Conservation (phyloP, 37 sponge, comb jelly and placozoan species). For the Crambe crambe region DNA sequence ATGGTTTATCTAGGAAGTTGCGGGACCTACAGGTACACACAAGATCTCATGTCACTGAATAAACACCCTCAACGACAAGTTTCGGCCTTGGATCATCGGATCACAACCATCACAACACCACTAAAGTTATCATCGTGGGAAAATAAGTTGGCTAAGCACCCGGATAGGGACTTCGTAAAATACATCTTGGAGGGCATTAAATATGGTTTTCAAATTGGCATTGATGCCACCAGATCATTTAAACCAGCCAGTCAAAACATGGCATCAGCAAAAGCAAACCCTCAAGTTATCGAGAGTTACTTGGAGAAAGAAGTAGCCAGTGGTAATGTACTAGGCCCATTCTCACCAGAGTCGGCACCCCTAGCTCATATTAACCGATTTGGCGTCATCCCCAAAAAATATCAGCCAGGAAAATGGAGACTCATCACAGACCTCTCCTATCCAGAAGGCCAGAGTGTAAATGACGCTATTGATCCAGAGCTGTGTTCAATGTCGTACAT, state of each 20-base stretch:
- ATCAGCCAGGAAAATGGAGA: too few relatives aligned
- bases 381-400: too few relatives aligned
- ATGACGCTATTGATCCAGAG: slow-evolving; percentile 26
- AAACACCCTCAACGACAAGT: background rate
- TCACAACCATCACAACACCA: slow-evolving; percentile 5
- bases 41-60: slow-evolving; percentile 15
- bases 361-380: too few relatives aligned
- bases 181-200: too few relatives aligned
- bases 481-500: slow-evolving; percentile 26
- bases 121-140: slow-evolving; percentile 10
- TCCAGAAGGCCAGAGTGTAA: slow-evolving; percentile 22
- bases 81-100: background rate
- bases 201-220: slow-evolving; percentile 37
- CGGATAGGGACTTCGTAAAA: slow-evolving; percentile 17
- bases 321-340: slow-evolving; percentile 10
- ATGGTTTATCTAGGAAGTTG: too few relatives aligned
- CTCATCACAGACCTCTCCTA: too few relatives aligned
- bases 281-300: background rate
- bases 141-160: background rate
- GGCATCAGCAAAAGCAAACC: background rate
- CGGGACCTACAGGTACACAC: too few relatives aligned
- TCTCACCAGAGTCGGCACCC: too few relatives aligned
- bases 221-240: background rate
- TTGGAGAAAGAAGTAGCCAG: background rate
- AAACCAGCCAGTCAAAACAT: slow-evolving; percentile 16